Conservation (phyloP, 2,888 invertebrate species). For the Napeogenes sylphis region DNA sequence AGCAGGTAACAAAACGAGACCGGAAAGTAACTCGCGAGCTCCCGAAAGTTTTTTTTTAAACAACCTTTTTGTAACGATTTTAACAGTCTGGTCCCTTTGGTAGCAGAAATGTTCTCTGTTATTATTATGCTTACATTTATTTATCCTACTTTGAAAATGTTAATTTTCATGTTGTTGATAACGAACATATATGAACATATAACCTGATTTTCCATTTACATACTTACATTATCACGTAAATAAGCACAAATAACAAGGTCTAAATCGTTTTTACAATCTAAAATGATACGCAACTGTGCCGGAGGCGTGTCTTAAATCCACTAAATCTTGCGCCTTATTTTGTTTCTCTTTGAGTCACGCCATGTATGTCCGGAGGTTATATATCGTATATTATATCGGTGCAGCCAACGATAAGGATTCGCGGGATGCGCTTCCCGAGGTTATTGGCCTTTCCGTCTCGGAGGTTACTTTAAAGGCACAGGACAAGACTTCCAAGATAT, state of each 20-base stretch:
- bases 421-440: conserved; percentile 62
- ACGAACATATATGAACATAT: conserved; percentile 11
- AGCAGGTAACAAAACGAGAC: conserved; percentile 66
- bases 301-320: background rate
- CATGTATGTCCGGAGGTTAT: conserved; percentile 10
- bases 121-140: conserved; percentile 4
- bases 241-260: conserved; percentile 11
- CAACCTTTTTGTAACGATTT: conserved; percentile 44
- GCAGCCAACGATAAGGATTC: conserved; percentile 59
- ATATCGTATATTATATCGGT: conserved; percentile 15
- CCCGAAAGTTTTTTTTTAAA: conserved; percentile 50
- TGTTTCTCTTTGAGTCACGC: conserved; percentile 10
- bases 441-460: conserved; percentile 59
- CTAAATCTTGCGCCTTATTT: background rate
- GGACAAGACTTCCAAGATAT: conserved; percentile 30
- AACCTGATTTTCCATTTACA: conserved; percentile 30
- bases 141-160: background rate
- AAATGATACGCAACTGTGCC: too few species aligned
- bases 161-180: background rate
- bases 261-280: conserved; percentile 4
- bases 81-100: conserved; percentile 36
- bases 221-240: conserved; percentile 22
- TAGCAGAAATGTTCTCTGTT: conserved; percentile 30
- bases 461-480: conserved; percentile 58
- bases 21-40: conserved; percentile 58